These are phyloP conservation scores for Teleogryllus occipitalis DNA, from an alignment of 1,140 invertebrate genomes.

Conservation along the genomic window DNA sequence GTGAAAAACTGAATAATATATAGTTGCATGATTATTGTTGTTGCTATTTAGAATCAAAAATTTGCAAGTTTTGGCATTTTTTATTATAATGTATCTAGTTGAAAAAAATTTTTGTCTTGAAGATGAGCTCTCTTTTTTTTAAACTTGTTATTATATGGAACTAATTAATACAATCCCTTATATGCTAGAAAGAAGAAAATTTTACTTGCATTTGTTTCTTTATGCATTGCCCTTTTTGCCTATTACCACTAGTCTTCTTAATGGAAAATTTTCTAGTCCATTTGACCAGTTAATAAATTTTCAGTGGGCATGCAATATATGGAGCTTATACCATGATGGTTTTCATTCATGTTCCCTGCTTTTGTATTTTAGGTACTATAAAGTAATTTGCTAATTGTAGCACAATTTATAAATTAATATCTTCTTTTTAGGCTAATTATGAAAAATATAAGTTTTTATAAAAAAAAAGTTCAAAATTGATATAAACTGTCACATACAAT, in stretches of 20 bases:
- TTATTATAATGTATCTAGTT: slow-evolving; percentile 10
- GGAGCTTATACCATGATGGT: background rate
- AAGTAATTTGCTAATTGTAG: background rate
- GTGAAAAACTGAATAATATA: background rate
- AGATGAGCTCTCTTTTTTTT: background rate
- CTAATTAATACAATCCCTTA: background rate
- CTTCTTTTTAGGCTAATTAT: background rate
- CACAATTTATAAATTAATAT: background rate
- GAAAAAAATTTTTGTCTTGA: background rate
- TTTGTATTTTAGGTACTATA: background rate
- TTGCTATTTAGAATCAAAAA: background rate
- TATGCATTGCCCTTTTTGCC: background rate
- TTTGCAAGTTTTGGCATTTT: slow-evolving; percentile 10
- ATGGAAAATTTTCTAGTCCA: slow-evolving; percentile 15
- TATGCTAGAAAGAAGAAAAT: background rate
- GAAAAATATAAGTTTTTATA: background rate
- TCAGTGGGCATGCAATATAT: slow-evolving; percentile 2
- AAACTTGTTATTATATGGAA: background rate
- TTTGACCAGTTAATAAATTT: slow-evolving; percentile 10
- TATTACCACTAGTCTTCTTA: slow-evolving; percentile 13
- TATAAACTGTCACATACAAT: slow-evolving; percentile 1
- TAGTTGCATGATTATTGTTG: slow-evolving; percentile 16
- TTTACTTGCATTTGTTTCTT: background rate
- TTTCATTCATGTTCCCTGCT: slow-evolving; percentile 1
- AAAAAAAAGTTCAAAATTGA: background rate